A percentile compares a stretch with the other conserved stretches of the same genome.
Conservation (phyloP, 2,113 vertebrate species). For the Haemorhous mexicanus region DNA sequence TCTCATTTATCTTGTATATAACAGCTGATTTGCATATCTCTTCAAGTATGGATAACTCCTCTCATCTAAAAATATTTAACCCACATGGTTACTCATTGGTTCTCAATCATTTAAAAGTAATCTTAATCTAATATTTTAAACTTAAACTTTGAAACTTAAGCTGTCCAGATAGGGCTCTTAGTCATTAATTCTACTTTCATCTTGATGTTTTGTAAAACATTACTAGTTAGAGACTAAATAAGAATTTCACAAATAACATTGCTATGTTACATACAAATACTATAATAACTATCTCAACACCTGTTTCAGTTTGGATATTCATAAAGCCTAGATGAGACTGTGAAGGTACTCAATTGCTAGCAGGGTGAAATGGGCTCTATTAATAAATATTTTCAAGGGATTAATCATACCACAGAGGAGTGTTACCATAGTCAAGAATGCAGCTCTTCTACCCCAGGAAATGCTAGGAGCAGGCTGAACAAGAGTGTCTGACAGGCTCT, state of each 20-base stretch:
- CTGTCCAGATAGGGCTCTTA: neutral
- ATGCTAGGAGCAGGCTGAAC: neutral
- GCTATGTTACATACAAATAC: neutral
- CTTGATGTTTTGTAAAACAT: neutral
- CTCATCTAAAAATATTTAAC: neutral
- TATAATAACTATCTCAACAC: neutral
- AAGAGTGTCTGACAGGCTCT: neutral
- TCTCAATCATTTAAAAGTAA: neutral
- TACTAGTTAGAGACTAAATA: neutral
- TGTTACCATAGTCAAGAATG: neutral
- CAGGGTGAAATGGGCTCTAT: neutral
- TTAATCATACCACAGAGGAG: neutral
- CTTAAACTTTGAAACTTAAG: neutral
- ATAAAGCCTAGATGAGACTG: neutral
- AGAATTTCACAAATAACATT: neutral
- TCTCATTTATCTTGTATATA: neutral
- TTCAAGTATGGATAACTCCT: neutral
- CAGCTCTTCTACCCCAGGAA: neutral
- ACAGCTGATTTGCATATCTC: neutral
- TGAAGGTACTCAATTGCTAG: neutral
- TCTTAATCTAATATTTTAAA: neutral
- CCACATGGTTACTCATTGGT: neutral
- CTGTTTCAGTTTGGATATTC: neutral
- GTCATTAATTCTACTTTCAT: neutral
- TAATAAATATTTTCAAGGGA: neutral